Conservation (phyloP, 2,113 vertebrate species). For the Chunga burmeisteri region DNA sequence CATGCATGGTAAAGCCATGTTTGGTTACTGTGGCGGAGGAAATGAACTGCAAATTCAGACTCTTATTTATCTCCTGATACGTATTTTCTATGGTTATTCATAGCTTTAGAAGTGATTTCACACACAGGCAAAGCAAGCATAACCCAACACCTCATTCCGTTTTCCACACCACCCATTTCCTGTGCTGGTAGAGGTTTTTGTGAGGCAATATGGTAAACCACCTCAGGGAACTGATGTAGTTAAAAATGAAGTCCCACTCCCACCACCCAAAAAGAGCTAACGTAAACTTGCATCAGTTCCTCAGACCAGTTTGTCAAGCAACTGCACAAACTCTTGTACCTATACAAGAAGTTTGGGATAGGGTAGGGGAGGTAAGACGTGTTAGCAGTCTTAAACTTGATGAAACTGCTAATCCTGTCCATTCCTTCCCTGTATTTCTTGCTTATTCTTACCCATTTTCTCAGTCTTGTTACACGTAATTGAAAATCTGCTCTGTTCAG, state of each 20-base stretch:
- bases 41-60: not conserved
- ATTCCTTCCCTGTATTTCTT: not conserved
- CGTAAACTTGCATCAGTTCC: not conserved
- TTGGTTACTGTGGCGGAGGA: not conserved
- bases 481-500: not conserved
- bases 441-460: not conserved
- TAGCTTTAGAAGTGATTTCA: not conserved
- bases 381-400: not conserved
- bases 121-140: not conserved
- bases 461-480: not conserved
- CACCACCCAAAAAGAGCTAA: not conserved
- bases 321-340: not conserved
- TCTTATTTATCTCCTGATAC: not conserved
- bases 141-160: not conserved
- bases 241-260: not conserved
- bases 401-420: not conserved
- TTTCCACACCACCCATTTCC: not conserved
- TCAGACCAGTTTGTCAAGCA: not conserved
- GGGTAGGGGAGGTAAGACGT: not conserved
- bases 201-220: not conserved
- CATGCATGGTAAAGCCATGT: not conserved
- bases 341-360: not conserved
- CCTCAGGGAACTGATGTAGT: not conserved
- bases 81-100: not conserved
- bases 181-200: not conserved